Percentiles rank a stretch among this genome's conserved stretches.
These are phyloP conservation scores for Spodoptera littoralis DNA, from an alignment of 2,888 invertebrate species.

Conservation along the genomic window DNA sequence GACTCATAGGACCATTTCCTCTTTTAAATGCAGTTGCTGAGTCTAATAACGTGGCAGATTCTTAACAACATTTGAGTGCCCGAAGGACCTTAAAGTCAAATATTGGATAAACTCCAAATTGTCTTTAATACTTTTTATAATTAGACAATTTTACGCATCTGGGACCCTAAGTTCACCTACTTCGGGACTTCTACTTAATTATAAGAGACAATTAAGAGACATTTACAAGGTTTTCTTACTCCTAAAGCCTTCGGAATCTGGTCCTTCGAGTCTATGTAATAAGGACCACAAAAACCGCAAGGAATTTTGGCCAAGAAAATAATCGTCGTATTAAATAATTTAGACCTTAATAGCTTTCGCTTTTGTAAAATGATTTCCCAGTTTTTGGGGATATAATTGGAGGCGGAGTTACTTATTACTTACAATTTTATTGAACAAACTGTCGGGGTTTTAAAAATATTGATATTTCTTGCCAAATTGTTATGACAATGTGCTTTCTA, in stretches of 20 bases:
- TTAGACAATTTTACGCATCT: constrained; percentile 75
- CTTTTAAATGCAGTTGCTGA: constrained; percentile 36
- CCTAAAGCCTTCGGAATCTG: constrained; percentile 29
- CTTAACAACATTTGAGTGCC: constrained; percentile 30
- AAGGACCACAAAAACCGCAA: constrained; percentile 39
- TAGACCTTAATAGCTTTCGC: constrained; percentile 61
- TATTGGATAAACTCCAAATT: constrained; percentile 65
- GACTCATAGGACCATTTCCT: constrained; percentile 25
- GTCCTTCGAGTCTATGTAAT: constrained; percentile 25
- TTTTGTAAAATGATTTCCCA: constrained; percentile 63
- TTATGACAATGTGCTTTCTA: background rate
- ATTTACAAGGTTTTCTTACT: constrained; percentile 40
- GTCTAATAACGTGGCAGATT: constrained; percentile 33
- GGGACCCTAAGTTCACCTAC: constrained; percentile 66
- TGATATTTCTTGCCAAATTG: constrained; percentile 9
- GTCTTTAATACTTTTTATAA: constrained; percentile 71
- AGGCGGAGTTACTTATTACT: constrained; percentile 38
- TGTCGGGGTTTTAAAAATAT: constrained; percentile 17
- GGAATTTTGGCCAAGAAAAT: constrained; percentile 46
- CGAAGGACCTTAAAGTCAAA: constrained; percentile 32
- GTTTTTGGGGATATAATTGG: constrained; percentile 51
- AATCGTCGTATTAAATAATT: constrained; percentile 69
- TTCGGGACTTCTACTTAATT: constrained; percentile 73
- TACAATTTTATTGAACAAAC: constrained; percentile 32
- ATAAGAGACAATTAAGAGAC: constrained; percentile 72